Evolutionary conservation across 1,140 invertebrate species (phyloP), one percentile per base, ranked within the genome.

Genomic region (Samia ricini): DNA sequence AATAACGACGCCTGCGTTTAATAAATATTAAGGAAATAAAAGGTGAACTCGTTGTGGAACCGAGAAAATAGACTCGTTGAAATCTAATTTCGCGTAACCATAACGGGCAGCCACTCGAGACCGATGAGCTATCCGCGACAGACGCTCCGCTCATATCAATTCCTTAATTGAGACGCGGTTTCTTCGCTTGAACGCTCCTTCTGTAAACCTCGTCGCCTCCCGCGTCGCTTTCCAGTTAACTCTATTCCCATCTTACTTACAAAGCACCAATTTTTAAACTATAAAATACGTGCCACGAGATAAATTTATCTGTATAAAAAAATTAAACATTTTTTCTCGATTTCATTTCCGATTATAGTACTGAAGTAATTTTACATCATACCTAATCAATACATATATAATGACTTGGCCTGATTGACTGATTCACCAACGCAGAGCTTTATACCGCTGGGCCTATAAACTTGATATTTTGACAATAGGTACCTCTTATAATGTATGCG

Each of bases 21-120:
- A 42, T 42, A 42, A 73, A 71, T 76, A 69, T 75, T 63, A 63
- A 59, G 67, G 61, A 76, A 80, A 81, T 81, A 81, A 85, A 83
- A 79, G 71, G 72, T 69, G 61, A 68, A 64, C 63, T 59, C 77
- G 72, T 73, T 61, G 63, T 72, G 62, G 74, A 68, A 77, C n/a
- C n/a, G 78, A 82, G 78, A 89, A 83, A 85, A 86, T 81, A 74
- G 83, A 83, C 86, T 90, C 76, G 87, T 91, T 91, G 81, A 91
- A 88, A 91, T 91, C 90, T 91, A 91, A 91, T 91, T 91, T 91
- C 86, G 78, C 89, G 83, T 82, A 82, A 85, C 82, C 83, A 83
- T 84, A 85, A 84, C 85, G 76, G 77, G 67, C 75, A 80, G 73
- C 56, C 82, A 84, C 87, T 89, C 68, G 79, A 87, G 76, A 63